These are phyloP conservation scores for Diadegma fenestrale DNA, from an alignment of 2,888 invertebrate species.

Conservation along the genomic window DNA sequence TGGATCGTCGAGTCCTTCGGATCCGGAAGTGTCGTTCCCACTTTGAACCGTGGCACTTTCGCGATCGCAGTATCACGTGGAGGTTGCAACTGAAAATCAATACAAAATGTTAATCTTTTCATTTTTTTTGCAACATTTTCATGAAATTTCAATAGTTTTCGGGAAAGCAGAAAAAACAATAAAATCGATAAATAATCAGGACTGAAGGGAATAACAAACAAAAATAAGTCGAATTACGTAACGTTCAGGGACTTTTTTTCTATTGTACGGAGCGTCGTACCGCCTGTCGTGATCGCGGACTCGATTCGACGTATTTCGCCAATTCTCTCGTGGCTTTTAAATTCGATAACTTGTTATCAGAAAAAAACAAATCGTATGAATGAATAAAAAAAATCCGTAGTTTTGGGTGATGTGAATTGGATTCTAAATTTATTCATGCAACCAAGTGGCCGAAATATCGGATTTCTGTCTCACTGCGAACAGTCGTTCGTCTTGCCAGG, in stretches of 20 bases:
- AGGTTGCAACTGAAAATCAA: conserved; percentile 47
- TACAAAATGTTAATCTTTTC: conserved; percentile 17
- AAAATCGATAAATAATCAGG: background rate
- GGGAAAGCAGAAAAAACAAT: background rate
- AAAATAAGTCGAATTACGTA: background rate
- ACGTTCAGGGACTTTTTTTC: background rate
- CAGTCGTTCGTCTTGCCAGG: background rate
- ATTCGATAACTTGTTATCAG: background rate
- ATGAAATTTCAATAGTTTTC: background rate
- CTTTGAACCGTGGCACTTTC: conserved; percentile 64
- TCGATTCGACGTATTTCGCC: background rate
- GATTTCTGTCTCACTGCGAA: background rate
- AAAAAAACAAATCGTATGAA: background rate
- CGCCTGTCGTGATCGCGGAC: background rate
- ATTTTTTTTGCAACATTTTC: background rate
- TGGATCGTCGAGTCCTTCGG: conserved; percentile 65
- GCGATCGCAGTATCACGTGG: conserved; percentile 52
- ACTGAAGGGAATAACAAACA: background rate
- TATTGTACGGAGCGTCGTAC: background rate
- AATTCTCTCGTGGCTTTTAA: background rate
- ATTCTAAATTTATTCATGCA: background rate
- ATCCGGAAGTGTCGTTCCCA: conserved; percentile 68
- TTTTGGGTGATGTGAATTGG: background rate
- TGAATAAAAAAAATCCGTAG: background rate
- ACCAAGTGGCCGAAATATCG: background rate